Evolutionary conservation across 2,888 invertebrate genomes (phyloP), one percentile per base, ranked within the genome.

Genomic region (Ennomos quercinarius): DNA sequence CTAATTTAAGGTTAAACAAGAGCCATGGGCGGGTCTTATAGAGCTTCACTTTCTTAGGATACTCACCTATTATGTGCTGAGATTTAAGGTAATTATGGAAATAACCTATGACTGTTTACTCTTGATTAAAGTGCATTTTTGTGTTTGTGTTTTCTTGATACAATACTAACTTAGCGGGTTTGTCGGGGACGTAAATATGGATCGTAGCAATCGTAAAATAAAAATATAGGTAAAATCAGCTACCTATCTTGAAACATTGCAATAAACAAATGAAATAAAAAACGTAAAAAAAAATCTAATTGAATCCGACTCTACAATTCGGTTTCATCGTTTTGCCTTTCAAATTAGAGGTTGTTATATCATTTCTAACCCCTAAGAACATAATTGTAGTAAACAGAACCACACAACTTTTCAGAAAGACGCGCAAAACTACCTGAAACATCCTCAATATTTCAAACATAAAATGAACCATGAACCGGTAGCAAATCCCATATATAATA

Each of bases 1-100:
- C 90, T 91, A 91, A 91, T 92, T 91, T 86, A 80, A 89, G 92
- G 92, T 91, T 91, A 82, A 79, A 80, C 73, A 78, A 78, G 78
- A 72, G 68, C 76, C 82, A 70, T 74, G 81, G 85, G 83, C 84
- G 84, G 83, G 56, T 61, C 51, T 47, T 68, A 65, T 17, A 2
- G 68, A 67, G 64, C 70, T 72, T 74, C 75, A 73, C 75, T 78
- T 73, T 75, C 71, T 78, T 27, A 36, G 49, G 58, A 54, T 75
- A 74, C 69, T 72, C 78, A 73, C 78, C 78, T 82, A 79, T 77
- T 70, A 73, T 77, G 78, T 83, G 84, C 83, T 86, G 86, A 74
- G 57, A 34, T 72, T 76, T 67, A 64, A 67, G 66, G 68, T 70
- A 71, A 76, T 77, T 73, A 80, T 63, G 61, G 46, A 73, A 76